phyloP scores from a whole-genome alignment of 2,888 invertebrate species.

The Orchesella flavescens region DNA sequence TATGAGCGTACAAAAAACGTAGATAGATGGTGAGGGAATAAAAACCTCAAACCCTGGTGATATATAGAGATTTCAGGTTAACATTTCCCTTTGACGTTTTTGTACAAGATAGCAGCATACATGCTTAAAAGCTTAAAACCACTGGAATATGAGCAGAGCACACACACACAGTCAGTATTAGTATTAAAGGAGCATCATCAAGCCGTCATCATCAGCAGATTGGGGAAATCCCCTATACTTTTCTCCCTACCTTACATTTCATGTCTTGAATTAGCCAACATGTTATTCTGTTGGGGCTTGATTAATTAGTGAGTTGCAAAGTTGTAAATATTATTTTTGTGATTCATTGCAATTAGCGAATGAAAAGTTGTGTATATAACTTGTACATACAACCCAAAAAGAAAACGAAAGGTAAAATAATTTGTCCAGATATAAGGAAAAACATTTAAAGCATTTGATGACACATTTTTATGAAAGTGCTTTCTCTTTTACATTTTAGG shows the following conservation, averaged over 20 bases:
- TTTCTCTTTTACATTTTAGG: too few relatives aligned
- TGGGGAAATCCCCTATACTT: slow-evolving; percentile 61
- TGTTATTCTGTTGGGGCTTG: not conserved
- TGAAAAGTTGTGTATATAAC: too few relatives aligned
- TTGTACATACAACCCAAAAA: too few relatives aligned
- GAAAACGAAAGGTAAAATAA: too few relatives aligned
- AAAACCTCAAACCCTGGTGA: not conserved
- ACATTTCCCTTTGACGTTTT: slow-evolving; percentile 47
- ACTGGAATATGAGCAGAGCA: not conserved
- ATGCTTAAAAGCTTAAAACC: not conserved
- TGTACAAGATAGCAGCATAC: not conserved
- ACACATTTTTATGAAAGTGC: too few relatives aligned
- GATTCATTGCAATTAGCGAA: too few relatives aligned
- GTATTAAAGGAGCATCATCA: slow-evolving; percentile 53
- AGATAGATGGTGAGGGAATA: not conserved
- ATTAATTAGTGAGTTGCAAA: too few relatives aligned
- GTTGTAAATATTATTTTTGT: too few relatives aligned
- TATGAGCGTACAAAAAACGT: not conserved
- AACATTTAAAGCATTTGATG: too few relatives aligned
- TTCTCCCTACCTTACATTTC: not conserved
- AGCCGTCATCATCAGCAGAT: slow-evolving; percentile 65
- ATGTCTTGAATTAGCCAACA: not conserved
- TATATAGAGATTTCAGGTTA: not conserved
- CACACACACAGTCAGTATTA: not conserved
- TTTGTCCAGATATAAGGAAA: too few relatives aligned